Evolutionary conservation across 2,888 invertebrate species (phyloP), one percentile per base, ranked within the genome.

Genomic region (Rhabditoides inermis): DNA sequence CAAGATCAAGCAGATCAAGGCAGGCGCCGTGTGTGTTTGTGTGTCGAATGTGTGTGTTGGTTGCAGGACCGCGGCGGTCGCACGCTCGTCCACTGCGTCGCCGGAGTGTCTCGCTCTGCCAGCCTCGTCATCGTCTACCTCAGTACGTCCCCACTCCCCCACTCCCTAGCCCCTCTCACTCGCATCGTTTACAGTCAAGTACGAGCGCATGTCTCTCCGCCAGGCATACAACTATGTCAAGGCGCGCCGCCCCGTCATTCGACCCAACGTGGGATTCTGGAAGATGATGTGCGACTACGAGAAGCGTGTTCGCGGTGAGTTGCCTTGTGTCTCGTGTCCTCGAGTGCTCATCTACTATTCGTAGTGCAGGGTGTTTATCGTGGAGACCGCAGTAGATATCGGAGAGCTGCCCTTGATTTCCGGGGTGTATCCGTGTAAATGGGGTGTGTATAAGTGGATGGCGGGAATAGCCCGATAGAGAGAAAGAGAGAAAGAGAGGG

Each of bases 211-310:
- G 85, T 84, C 84, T 4, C 81, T 91, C n/a, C 60, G 69, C 23
- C 63, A 66, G 48, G 66, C 66, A 18, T 68, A 66, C 51, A 60
- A 60, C 46, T 63, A 68, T 49, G 68, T 68, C 7, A 64, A 88
- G 76, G 68, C 82, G 45, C 80, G 83, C 69, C 82, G 87, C 78
- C 85, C 87, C 10, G 85, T 88, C 77, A 85, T 90, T 56, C 84
- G 87, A 68, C 91, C 90, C 2, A 91, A 91, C 78, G 84, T 85
- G 37, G 88, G 89, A 2, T 91, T 91, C 80, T 90, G 90, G 82
- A 84, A 85, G 58, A 90, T 91, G 77, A 82, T 91, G 56, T 86
- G 90, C 40, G 85, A 86, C 59, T 91, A 84, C 72, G 90, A 91
- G 77, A 58, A 63, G 22, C 60, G 68, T 10, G 47, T 73, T 35